phyloP scores from a whole-genome alignment of 2,797 vertebrate species.

The Sebastes miniatus region DNA sequence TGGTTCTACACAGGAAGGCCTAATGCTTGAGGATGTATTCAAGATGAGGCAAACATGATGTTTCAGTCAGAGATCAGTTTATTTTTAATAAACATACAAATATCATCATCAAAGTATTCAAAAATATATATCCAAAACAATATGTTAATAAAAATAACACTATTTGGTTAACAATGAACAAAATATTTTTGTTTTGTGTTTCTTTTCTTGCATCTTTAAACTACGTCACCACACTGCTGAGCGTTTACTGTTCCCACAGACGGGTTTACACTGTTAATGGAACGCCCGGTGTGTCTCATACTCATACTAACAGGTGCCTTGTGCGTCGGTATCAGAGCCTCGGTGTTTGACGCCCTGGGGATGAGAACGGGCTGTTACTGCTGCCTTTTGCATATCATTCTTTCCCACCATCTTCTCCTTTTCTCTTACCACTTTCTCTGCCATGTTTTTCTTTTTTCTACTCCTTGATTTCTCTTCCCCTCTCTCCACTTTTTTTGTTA shows the following conservation, averaged over 20 bases:
- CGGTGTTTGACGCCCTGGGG: background rate
- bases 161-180: background rate
- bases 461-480: slow-evolving; percentile 24
- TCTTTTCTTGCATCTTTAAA: no score
- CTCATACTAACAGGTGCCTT: background rate
- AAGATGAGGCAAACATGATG: no score
- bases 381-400: background rate
- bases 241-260: background rate
- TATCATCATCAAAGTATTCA: no score
- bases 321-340: background rate
- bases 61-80: no score
- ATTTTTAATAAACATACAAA: no score
- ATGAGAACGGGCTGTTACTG: background rate
- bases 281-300: background rate
- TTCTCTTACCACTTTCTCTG: background rate
- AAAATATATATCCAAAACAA: no score
- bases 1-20: no score
- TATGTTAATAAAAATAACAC: no score
- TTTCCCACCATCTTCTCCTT: background rate
- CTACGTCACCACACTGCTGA: no score
- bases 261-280: background rate
- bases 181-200: no score
- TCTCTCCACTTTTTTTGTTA: slow-evolving; percentile 23
- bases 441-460: slow-evolving; percentile 27
- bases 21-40: no score